Percentiles rank a stretch among this genome's conserved stretches.
Evolutionary conservation across 2,888 invertebrate species (phyloP).

Genomic region (Deilephila porcellus): DNA sequence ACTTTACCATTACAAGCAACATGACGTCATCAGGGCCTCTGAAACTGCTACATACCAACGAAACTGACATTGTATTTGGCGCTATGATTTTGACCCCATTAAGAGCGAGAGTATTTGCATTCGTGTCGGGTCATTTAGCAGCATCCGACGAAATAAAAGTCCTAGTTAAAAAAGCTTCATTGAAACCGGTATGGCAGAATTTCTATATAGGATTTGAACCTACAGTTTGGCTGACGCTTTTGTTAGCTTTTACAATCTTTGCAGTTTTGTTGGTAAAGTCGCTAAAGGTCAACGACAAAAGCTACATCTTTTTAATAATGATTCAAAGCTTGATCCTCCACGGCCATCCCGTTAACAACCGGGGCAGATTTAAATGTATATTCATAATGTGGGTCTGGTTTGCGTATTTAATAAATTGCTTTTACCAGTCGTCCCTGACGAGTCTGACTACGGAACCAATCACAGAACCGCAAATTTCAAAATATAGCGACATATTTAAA

Average conservation of each 20-base stretch:
- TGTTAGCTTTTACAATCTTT: background rate
- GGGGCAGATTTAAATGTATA: slow-evolving; percentile 1
- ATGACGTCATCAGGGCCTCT: slow-evolving; percentile 39
- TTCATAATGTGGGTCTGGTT: slow-evolving; percentile 20
- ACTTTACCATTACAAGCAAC: background rate
- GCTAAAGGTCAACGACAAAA: slow-evolving; percentile 8
- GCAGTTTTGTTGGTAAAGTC: background rate
- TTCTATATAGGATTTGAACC: slow-evolving; percentile 15
- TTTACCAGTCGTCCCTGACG: slow-evolving; percentile 23
- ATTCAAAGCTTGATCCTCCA: slow-evolving; percentile 17
- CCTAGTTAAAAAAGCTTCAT: slow-evolving; percentile 10
- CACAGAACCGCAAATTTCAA: background rate
- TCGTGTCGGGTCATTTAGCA: slow-evolving; percentile 5
- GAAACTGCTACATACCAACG: slow-evolving; percentile 40
- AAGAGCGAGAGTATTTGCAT: slow-evolving; percentile 36
- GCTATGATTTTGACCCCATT: slow-evolving; percentile 42
- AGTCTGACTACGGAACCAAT: slow-evolving; percentile 17
- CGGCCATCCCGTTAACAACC: background rate
- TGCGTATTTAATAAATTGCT: slow-evolving; percentile 25
- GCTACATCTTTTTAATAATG: background rate
- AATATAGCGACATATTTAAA: background rate
- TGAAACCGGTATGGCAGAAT: background rate
- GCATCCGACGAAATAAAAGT: slow-evolving; percentile 1
- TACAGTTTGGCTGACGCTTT: slow-evolving; percentile 13
- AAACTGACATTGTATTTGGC: slow-evolving; percentile 46